Percentiles rank a stretch among this genome's conserved stretches.
These are phyloP conservation scores for Falco biarmicus DNA, from an alignment of 2,797 vertebrate genomes.

Conservation along the genomic window DNA sequence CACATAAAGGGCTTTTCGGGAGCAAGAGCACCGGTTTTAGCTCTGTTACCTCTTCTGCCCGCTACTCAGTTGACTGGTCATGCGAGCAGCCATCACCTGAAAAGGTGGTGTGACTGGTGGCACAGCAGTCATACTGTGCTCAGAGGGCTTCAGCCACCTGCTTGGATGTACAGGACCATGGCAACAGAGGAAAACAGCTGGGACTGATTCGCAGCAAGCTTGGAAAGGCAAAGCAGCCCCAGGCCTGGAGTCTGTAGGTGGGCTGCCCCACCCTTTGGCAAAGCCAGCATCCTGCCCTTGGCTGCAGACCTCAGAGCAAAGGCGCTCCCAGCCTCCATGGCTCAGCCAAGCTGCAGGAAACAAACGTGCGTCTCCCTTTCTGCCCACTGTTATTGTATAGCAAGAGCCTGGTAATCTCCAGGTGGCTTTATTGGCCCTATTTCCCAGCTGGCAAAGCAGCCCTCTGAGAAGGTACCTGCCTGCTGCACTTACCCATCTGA, in stretches of 20 bases:
- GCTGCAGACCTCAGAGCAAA: constrained; percentile 21
- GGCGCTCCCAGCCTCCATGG: background rate
- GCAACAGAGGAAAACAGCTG: background rate
- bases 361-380: background rate
- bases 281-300: constrained; percentile 7
- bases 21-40: background rate
- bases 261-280: constrained; percentile 63
- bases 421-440: background rate
- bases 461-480: background rate
- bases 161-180: fast-evolving
- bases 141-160: background rate
- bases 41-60: background rate
- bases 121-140: fast-evolving
- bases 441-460: constrained; percentile 11
- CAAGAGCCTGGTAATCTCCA: background rate
- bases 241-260: constrained; percentile 54
- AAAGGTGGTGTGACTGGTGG: background rate
- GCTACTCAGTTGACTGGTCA: fast-evolving
- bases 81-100: background rate
- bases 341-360: constrained; percentile 33
- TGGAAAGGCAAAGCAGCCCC: background rate
- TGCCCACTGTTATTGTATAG: background rate
- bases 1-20: background rate
- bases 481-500: background rate
- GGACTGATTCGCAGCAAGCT: background rate